Percentiles rank a stretch among this genome's conserved stretches.
These are phyloP conservation scores for Episyrphus balteatus DNA, from an alignment of 1,140 invertebrate genomes.

Conservation along the genomic window DNA sequence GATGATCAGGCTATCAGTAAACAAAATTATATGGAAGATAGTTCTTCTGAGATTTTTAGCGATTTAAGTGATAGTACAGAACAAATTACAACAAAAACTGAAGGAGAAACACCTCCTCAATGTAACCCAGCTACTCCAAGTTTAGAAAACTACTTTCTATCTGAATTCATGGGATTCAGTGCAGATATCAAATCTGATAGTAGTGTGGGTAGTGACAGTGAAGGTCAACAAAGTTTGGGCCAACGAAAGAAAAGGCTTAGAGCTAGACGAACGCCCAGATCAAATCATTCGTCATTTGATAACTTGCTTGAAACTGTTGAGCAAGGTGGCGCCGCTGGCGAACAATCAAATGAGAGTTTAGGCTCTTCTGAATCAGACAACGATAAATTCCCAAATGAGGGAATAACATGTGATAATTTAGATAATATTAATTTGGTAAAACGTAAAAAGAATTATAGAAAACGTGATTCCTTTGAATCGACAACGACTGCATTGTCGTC, in stretches of 20 bases:
- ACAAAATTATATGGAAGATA: conserved; percentile 47
- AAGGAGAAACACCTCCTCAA: conserved; percentile 46
- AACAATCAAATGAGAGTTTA: conserved; percentile 41
- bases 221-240: conserved; percentile 74
- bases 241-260: conserved; percentile 68
- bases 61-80: conserved; percentile 74
- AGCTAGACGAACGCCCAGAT: conserved; percentile 65
- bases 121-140: too few species aligned
- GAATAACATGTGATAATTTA: neutral
- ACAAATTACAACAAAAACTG: conserved; percentile 31
- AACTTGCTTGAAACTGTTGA: conserved; percentile 51
- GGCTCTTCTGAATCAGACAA: conserved; percentile 70
- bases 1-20: conserved; percentile 45
- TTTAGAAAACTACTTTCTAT: conserved; percentile 81
- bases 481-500: too few species aligned
- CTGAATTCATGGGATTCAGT: conserved; percentile 72
- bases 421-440: conserved; percentile 57
- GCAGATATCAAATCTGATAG: conserved; percentile 54
- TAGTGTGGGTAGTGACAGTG: conserved; percentile 72
- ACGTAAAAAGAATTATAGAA: conserved; percentile 61
- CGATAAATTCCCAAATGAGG: conserved; percentile 50
- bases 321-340: conserved; percentile 37
- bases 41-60: conserved; percentile 76
- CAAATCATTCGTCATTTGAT: conserved; percentile 67
- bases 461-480: conserved; percentile 46